A percentile compares a stretch with the other conserved stretches of the same genome.
These are phyloP conservation scores for Apamea sordens DNA, from an alignment of 2,888 invertebrate genomes.

Conservation along the genomic window DNA sequence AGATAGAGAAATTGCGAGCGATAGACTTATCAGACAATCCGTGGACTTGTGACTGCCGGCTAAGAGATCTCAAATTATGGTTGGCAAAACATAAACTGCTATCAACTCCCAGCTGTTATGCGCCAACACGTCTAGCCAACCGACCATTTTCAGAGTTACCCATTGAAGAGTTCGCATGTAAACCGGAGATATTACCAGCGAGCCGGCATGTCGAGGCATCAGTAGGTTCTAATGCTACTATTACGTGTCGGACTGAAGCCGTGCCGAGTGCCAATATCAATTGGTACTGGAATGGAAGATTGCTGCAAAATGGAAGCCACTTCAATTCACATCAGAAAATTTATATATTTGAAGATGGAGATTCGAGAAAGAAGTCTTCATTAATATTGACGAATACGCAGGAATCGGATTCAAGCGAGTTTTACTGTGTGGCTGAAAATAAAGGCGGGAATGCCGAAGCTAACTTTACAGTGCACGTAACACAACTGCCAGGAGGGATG, in stretches of 20 bases:
- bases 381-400: constrained; percentile 95
- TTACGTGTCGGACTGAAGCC: constrained; percentile 95
- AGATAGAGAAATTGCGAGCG: constrained; percentile 93
- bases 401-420: constrained; percentile 95
- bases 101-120: constrained; percentile 94
- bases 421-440: constrained; percentile 97
- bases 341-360: constrained; percentile 94
- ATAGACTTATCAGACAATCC: constrained; percentile 96
- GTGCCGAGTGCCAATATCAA: constrained; percentile 95
- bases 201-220: constrained; percentile 94
- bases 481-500: constrained; percentile 94
- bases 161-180: constrained; percentile 96
- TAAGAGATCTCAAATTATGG: constrained; percentile 95
- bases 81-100: constrained; percentile 94
- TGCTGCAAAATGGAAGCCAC: constrained; percentile 94
- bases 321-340: constrained; percentile 95
- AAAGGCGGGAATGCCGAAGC: constrained; percentile 96
- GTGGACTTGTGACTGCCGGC: constrained; percentile 96
- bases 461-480: constrained; percentile 96
- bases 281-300: constrained; percentile 96
- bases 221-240: constrained; percentile 96
- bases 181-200: constrained; percentile 94
- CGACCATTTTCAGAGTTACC: constrained; percentile 94
- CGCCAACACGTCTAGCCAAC: constrained; percentile 93
- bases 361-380: constrained; percentile 93